Evolutionary conservation across 2,113 vertebrate genomes (phyloP).

Genomic region (Neofelis nebulosa): DNA sequence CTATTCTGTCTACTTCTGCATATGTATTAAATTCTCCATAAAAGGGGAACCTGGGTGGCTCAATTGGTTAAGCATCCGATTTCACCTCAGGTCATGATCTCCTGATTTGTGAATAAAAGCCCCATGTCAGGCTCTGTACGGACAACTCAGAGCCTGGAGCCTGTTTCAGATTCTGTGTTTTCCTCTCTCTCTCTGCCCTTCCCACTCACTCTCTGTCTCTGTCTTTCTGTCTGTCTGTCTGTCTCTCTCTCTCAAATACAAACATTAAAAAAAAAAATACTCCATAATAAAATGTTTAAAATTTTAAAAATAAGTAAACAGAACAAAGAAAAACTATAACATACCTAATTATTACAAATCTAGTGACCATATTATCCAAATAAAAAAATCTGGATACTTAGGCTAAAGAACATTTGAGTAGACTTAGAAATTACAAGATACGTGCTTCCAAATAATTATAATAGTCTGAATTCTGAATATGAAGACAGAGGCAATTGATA

Average conservation of each 20-base stretch:
- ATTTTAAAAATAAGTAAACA: neutral
- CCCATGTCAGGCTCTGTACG: too few species aligned
- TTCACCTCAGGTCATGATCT: too few species aligned
- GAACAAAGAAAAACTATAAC: constrained; percentile 18
- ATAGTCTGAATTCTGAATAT: neutral
- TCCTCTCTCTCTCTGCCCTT: too few species aligned
- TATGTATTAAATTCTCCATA: constrained; percentile 10
- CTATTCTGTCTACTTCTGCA: neutral
- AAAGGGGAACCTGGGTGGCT: neutral
- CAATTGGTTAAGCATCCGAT: too few species aligned
- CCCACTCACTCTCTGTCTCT: too few species aligned
- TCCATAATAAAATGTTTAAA: neutral
- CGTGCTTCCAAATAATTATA: neutral
- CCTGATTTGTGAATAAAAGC: too few species aligned
- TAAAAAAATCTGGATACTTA: neutral
- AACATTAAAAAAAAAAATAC: neutral
- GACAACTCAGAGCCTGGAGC: too few species aligned
- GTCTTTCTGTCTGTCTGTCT: too few species aligned
- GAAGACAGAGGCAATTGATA: neutral
- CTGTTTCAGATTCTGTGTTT: too few species aligned
- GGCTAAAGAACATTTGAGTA: constrained; percentile 14
- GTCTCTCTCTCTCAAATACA: too few species aligned
- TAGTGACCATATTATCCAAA: constrained; percentile 6
- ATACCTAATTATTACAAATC: constrained; percentile 6
- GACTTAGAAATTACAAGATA: neutral